Conservation (phyloP, 2,797 vertebrate species). For the Eospalax fontanierii region DNA sequence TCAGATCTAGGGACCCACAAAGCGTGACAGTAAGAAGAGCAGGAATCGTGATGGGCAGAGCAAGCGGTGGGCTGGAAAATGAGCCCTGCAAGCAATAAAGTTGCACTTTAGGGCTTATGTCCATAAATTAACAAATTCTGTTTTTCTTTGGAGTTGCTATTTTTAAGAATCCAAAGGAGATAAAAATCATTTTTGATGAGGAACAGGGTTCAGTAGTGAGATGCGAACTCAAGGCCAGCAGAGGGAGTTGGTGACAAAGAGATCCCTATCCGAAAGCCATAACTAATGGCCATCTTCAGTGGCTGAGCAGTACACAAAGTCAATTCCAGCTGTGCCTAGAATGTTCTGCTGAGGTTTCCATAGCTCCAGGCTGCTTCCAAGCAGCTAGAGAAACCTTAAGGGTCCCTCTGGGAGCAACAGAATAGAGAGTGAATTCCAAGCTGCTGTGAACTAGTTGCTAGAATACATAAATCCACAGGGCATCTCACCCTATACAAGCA, state of each 20-base stretch:
- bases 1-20: not conserved
- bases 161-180: constrained; percentile 26
- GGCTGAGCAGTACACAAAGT: constrained; percentile 31
- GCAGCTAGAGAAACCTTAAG: not conserved
- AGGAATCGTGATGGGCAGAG: not conserved
- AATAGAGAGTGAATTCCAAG: constrained; percentile 27
- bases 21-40: not conserved
- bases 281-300: not conserved
- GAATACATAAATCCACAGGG: constrained; percentile 9
- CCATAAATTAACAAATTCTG: constrained; percentile 37
- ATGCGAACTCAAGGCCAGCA: constrained; percentile 70
- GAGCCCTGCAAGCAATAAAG: not conserved
- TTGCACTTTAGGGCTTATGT: not conserved
- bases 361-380: constrained; percentile 8
- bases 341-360: constrained; percentile 49
- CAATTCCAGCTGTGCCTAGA: constrained; percentile 30
- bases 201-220: not conserved
- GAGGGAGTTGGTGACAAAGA: constrained; percentile 72
- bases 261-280: not conserved
- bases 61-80: not conserved
- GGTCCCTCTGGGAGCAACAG: constrained; percentile 10
- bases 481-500: not conserved
- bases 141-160: constrained; percentile 42
- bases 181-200: constrained; percentile 11
- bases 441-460: not conserved